phyloP scores from a whole-genome alignment of 2,113 vertebrate species.

The Passer montanus region DNA sequence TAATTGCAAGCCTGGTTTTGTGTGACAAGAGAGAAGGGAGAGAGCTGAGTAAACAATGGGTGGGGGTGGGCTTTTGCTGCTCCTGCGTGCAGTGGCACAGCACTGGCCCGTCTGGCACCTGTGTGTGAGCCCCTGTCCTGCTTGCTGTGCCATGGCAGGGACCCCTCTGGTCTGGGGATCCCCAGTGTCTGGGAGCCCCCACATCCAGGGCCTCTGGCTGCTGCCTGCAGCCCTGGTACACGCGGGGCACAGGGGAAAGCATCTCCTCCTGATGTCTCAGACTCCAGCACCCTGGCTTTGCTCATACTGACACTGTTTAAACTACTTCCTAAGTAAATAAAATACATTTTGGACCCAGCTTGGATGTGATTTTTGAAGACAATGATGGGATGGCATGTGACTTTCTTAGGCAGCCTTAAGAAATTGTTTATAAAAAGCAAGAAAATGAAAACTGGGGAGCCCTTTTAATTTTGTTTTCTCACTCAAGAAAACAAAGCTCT shows the following conservation, averaged over 20 bases:
- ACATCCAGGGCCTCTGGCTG: rapidly evolving
- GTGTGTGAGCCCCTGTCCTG: not conserved
- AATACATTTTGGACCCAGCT: not conserved
- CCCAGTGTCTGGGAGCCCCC: not conserved
- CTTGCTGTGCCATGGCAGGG: not conserved
- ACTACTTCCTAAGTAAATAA: not conserved
- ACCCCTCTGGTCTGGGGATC: not conserved
- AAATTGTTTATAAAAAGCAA: not conserved
- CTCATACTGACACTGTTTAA: not conserved
- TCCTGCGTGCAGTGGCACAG: not conserved
- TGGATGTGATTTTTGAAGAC: not conserved
- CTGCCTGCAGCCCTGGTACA: not conserved
- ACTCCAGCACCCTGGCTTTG: not conserved
- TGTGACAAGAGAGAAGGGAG: not conserved
- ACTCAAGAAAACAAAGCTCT: not conserved
- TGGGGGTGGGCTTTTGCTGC: not conserved
- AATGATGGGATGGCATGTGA: not conserved
- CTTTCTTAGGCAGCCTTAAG: not conserved
- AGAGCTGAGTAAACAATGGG: not conserved
- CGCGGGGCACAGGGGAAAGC: not conserved
- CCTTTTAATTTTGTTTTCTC: not conserved
- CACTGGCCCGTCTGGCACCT: not conserved
- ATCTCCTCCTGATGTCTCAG: not conserved
- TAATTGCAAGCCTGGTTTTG: not conserved
- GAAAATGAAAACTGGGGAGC: not conserved